phyloP scores from a whole-genome alignment of 2,113 vertebrate species.

The Catharus minimus region DNA sequence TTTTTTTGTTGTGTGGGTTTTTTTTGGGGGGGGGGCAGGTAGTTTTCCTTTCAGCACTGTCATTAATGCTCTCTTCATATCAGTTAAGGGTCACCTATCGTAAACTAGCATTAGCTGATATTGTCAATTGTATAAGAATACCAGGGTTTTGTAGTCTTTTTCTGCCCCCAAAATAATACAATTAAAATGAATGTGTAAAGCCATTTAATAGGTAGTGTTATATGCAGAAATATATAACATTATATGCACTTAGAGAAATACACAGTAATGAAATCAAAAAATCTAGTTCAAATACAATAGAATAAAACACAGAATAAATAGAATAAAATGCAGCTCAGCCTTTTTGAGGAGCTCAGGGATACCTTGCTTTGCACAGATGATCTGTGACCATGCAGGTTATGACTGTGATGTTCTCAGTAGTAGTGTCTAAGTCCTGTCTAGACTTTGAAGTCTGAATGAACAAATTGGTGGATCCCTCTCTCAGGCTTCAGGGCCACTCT shows the following conservation, averaged over 20 bases:
- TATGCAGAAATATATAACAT: neutral
- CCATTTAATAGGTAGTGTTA: neutral
- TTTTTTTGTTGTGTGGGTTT: neutral
- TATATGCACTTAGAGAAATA: neutral
- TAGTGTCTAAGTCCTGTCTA: neutral
- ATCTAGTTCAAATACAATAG: neutral
- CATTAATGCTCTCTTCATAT: neutral
- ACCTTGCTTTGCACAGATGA: neutral
- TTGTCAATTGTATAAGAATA: neutral
- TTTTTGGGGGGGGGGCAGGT: too few species aligned
- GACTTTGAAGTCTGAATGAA: neutral
- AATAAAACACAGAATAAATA: too few species aligned
- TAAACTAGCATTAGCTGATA: neutral
- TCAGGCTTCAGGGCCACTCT: neutral
- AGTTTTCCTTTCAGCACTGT: neutral
- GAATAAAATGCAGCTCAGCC: neutral
- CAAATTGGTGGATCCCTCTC: neutral
- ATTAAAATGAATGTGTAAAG: neutral
- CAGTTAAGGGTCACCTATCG: neutral
- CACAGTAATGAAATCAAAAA: neutral
- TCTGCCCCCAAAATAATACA: neutral
- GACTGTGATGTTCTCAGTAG: neutral
- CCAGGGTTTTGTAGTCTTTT: rapidly evolving
- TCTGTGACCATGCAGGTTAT: neutral
- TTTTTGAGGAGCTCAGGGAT: neutral